Conservation (phyloP, 2,113 vertebrate species). For the Plecturocebus donacophilus region DNA sequence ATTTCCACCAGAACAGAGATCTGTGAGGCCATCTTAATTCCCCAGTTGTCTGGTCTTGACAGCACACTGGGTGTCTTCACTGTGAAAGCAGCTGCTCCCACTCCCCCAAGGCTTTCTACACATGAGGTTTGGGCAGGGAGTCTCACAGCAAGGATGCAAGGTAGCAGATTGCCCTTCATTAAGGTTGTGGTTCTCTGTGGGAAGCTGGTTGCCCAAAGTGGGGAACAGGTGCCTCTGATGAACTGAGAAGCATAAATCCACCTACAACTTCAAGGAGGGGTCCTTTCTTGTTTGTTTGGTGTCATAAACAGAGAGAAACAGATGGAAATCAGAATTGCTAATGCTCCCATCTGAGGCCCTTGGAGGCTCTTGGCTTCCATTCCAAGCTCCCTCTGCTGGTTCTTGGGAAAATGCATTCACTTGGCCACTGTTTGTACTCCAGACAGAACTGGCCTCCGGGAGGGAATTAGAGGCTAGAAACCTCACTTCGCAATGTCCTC, state of each 20-base stretch:
- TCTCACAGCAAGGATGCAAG: not conserved
- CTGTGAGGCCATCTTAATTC: not conserved
- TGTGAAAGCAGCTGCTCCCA: not conserved
- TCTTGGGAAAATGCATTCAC: not conserved
- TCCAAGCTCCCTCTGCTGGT: slow-evolving; percentile 78
- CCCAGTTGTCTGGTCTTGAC: not conserved
- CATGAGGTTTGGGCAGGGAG: accelerated
- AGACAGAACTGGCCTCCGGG: not conserved
- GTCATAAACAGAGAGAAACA: not conserved
- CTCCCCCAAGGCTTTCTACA: accelerated
- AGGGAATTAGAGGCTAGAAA: not conserved
- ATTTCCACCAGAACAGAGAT: not conserved
- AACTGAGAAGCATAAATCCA: not conserved
- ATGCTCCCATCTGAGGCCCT: not conserved
- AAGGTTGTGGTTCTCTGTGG: accelerated
- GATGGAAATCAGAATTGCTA: slow-evolving; percentile 39
- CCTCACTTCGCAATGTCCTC: not conserved
- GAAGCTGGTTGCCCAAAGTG: not conserved
- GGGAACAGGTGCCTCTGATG: not conserved
- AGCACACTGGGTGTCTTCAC: not conserved
- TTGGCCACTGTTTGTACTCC: not conserved
- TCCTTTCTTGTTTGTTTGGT: not conserved
- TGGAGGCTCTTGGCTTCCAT: not conserved
- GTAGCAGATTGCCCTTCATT: not conserved
- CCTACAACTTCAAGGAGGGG: not conserved